phyloP scores from a whole-genome alignment of 2,113 vertebrate genomes.

The Boulengeromyrus knoepffleri region DNA sequence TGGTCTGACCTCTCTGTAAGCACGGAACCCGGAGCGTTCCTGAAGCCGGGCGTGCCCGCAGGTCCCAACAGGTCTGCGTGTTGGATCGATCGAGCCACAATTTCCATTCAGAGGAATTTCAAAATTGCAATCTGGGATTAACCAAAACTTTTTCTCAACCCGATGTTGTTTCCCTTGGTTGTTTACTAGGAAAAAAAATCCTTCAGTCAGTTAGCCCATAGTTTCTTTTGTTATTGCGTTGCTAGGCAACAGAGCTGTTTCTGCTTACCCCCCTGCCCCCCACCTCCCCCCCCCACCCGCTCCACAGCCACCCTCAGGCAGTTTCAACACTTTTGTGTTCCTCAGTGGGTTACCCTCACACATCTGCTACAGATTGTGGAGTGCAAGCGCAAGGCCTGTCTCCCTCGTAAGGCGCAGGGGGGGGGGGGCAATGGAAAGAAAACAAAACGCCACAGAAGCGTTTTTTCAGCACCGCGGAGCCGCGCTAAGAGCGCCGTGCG shows the following conservation, averaged over 20 bases:
- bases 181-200: conserved; percentile 32
- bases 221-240: conserved; percentile 37
- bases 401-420: not conserved
- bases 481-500: not conserved
- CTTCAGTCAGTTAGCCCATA: conserved; percentile 29
- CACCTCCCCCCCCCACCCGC: conserved; percentile 13
- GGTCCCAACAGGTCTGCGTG: not conserved
- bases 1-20: not conserved
- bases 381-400: conserved; percentile 7
- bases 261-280: conserved; percentile 33
- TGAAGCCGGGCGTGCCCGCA: not conserved
- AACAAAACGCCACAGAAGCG: conserved; percentile 4
- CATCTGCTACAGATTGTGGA: conserved; percentile 31
- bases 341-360: conserved; percentile 4
- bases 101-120: not conserved
- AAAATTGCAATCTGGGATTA: not conserved
- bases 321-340: conserved; percentile 18
- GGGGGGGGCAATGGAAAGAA: not conserved
- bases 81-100: not conserved
- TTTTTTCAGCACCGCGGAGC: not conserved
- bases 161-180: conserved; percentile 32
- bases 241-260: conserved; percentile 41
- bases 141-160: not conserved
- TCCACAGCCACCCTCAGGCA: conserved; percentile 25
- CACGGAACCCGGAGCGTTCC: not conserved